Evolutionary conservation across 2,113 vertebrate genomes (phyloP).

Genomic region (Chlorocebus sabaeus): DNA sequence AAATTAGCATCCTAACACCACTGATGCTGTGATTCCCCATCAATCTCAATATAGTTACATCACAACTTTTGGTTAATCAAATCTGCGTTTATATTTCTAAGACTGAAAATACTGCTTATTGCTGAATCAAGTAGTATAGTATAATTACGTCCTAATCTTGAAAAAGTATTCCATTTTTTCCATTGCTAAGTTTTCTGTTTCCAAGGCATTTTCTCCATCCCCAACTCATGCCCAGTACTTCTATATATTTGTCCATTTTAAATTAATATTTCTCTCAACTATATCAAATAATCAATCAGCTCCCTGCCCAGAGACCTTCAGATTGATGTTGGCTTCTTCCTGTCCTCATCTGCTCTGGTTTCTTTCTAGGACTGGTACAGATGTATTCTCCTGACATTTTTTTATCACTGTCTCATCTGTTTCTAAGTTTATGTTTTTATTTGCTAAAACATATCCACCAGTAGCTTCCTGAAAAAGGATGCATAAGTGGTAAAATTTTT

Average conservation of each 20-base stretch:
- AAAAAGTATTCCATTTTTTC: neutral
- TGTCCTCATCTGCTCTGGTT: neutral
- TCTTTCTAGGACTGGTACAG: neutral
- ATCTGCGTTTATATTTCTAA: neutral
- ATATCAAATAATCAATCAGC: too few species aligned
- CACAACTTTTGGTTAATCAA: neutral
- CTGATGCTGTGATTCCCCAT: neutral
- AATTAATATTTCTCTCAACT: neutral
- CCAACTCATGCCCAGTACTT: neutral
- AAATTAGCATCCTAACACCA: neutral
- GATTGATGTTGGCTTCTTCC: neutral
- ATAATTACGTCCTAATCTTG: neutral
- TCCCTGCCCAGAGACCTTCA: too few species aligned
- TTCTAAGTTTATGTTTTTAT: neutral
- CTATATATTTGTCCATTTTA: neutral
- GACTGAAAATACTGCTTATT: neutral
- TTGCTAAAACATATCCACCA: neutral
- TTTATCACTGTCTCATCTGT: neutral
- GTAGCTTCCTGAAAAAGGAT: neutral
- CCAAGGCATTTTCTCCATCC: too few species aligned
- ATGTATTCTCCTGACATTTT: neutral
- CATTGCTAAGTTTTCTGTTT: neutral
- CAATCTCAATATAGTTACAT: neutral
- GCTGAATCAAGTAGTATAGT: neutral
- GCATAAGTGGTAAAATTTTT: neutral